A percentile compares a stretch with the other conserved stretches of the same genome.
Conservation (phyloP, 2,888 invertebrate genomes). For the Phania funesta region DNA sequence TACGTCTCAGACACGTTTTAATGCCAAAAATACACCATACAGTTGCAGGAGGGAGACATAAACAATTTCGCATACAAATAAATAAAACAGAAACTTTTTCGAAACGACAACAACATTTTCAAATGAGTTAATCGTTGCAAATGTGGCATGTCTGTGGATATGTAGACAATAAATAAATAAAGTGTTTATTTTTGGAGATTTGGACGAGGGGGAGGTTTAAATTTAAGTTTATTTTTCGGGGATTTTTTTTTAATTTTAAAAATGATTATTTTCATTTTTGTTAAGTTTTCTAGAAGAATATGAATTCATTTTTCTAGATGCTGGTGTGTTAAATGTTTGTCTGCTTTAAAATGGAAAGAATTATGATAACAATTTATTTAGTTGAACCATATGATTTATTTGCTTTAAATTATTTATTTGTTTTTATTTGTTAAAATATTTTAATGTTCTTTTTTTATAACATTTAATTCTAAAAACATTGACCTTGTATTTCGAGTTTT, state of each 20-base stretch:
- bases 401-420: slow-evolving; percentile 5
- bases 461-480: too few relatives aligned
- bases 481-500: too few relatives aligned
- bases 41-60: neutral
- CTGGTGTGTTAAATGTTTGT: neutral
- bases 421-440: neutral
- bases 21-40: neutral
- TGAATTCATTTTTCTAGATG: neutral
- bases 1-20: slow-evolving; percentile 62
- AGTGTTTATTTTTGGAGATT: neutral
- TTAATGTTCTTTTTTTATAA: neutral
- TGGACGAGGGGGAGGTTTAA: neutral
- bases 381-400: neutral
- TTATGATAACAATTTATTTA: neutral
- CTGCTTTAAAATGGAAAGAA: neutral
- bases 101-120: slow-evolving; percentile 11
- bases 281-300: neutral
- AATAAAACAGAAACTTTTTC: slow-evolving; percentile 17
- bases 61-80: neutral
- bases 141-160: slow-evolving; percentile 40
- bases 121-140: slow-evolving; percentile 58
- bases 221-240: neutral
- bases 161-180: neutral
- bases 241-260: neutral
- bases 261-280: neutral